phyloP scores from a whole-genome alignment of 2,888 invertebrate genomes.

The Mesochorus sp. region DNA sequence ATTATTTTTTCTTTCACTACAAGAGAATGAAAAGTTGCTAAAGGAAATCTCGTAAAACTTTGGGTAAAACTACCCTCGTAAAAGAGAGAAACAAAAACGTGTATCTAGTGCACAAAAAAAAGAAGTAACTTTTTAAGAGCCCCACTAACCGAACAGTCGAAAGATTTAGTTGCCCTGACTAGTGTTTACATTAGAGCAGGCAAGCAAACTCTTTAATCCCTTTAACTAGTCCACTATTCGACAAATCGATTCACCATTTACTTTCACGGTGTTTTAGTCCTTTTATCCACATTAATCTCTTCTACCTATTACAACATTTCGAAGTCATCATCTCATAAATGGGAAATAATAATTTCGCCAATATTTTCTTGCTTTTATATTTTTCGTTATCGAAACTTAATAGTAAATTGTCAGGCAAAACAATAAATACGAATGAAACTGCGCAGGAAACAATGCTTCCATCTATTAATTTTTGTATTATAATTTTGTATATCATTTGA shows the following conservation, averaged over 20 bases:
- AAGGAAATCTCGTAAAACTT: conserved; percentile 39
- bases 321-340: too few relatives aligned
- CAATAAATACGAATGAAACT: too few relatives aligned
- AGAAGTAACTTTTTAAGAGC: conserved; percentile 9
- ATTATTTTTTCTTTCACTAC: neutral
- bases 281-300: neutral
- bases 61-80: conserved; percentile 42
- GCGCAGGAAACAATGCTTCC: too few relatives aligned
- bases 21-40: conserved; percentile 40
- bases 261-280: neutral
- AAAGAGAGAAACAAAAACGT: conserved; percentile 33
- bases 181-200: conserved; percentile 9
- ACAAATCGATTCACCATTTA: conserved; percentile 31
- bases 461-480: too few relatives aligned
- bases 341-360: too few relatives aligned
- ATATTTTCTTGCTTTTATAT: too few relatives aligned
- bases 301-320: too few relatives aligned
- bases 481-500: too few relatives aligned
- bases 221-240: neutral
- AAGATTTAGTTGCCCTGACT: conserved; percentile 12
- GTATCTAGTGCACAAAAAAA: conserved; percentile 39
- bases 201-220: conserved; percentile 20
- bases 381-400: too few relatives aligned
- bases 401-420: too few relatives aligned
- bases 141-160: conserved; percentile 2